Base-by-base conservation (phyloP, 2,113 vertebrate genomes). In the Stomatorhinus ivindoensis region DNA sequence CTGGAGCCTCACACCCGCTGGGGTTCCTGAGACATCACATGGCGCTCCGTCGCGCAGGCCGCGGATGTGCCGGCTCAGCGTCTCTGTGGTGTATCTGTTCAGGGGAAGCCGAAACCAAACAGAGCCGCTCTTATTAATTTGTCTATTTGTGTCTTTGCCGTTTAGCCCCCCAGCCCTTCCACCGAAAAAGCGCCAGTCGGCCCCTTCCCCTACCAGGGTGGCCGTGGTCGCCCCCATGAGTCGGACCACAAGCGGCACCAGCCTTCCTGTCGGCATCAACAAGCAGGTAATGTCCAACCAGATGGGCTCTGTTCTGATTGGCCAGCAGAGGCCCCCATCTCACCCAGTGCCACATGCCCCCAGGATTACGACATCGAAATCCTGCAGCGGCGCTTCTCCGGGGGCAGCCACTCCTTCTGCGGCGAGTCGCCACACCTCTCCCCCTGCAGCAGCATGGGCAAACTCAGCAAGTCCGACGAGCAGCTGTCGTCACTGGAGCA, bases 141-240 rank as follows among this genome's bases (percentile, higher is more conserved):
- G 17, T 27, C 44, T 87, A 10, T 86, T 51, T 35, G 11, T 48
- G 27, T 85, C 21, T 83, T 31, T 65, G 53, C 55, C 21, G 3
- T 13, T 47, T 95, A 98, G 97, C 91, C 97, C 97, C 15, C 98
- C 98, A 53, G 98, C 98, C 4, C 88, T 99, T 89, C 98, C 98
- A 0, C 98, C 98, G 24, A 99, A 99, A 94, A 99, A 99, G 88
- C 96, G 98, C 0, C 97, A 98, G 94, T 99, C 98, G 0, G 97
- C 97, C 0, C 96, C 97, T 2, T 99, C 98, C 47, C 98, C 98
- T 0, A 99, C 98, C 2, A 96, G 98, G 11, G 97, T 99, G 83
- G 98, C 98, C 0, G 96, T 99, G 1, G 98, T 99, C 4, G 97
- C 98, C 21, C 98, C 98, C 10, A 99, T 99, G 97, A 99, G 97